Evolutionary conservation across 2,113 vertebrate species (phyloP), one percentile per base, ranked within the genome.

Genomic region (Mohoua ochrocephala): DNA sequence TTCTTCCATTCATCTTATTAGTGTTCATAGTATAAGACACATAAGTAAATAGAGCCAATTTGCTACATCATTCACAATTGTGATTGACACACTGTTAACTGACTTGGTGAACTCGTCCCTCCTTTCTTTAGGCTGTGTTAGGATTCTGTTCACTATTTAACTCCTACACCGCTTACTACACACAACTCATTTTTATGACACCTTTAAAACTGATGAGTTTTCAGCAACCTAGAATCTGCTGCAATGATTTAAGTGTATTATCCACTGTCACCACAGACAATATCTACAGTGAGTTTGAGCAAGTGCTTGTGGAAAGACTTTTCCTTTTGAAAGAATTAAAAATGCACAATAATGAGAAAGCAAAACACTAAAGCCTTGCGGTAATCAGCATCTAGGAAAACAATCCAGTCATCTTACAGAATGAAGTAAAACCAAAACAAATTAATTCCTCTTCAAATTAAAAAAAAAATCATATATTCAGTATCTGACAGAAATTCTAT

Each of bases 401-500:
- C 13, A 76, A 65, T 61, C 14, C 53, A 93, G 44, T 8, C 61
- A 67, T 30, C 23, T 30, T 44, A 27, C 23, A 91, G 28, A 88
- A 74, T 42, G 11, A 86, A 84, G 31, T 33, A 53, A 92, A 94
- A 52, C 1, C 19, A 65, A 75, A 81, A 3, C 33, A 76, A 69
- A n/a, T 26, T 19, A 45, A 44, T 56, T 39, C 19, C 13, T 50
- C 37, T 81, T 31, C 56, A 83, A 39, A 76, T 67, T 28, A 47
- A 79, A 81, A 70, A 74, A 30, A 0, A 2, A 35, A 7, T 4
- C 5, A 65, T 0, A 1, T 6, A n/a, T 30, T 76, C 3, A 2
- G 3, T 42, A 76, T 33, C 37, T 77, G 63, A 75, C 17, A 87
- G 45, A 88, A 68, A 87, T 68, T 68, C 39, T 24, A 61, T 8